phyloP scores from a whole-genome alignment of 2,888 invertebrate species.

The Melitaea athalia region DNA sequence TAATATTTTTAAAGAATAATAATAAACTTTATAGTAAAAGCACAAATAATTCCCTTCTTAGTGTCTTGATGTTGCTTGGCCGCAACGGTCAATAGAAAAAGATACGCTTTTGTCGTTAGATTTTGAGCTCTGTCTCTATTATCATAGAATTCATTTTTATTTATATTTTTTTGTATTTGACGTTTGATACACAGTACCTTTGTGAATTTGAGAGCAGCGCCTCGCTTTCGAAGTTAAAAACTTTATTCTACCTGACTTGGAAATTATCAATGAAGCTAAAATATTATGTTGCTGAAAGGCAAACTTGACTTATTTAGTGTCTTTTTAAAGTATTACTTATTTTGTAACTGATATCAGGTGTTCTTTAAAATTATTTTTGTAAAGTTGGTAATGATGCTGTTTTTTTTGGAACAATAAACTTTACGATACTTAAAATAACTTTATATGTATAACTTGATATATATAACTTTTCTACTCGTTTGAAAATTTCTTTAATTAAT shows the following conservation, averaged over 20 bases:
- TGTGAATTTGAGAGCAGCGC: conserved; percentile 41
- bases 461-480: too few relatives aligned
- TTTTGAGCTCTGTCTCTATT: conserved; percentile 9
- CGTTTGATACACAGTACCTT: conserved; percentile 33
- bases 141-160: conserved; percentile 19
- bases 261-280: conserved; percentile 34
- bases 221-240: conserved; percentile 36
- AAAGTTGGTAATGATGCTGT: background rate
- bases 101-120: background rate
- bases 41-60: conserved; percentile 14
- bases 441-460: too few relatives aligned
- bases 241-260: conserved; percentile 36
- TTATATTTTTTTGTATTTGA: conserved; percentile 3
- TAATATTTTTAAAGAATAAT: background rate
- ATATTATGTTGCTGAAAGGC: conserved; percentile 33
- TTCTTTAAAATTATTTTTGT: background rate
- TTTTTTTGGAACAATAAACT: background rate
- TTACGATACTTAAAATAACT: too few relatives aligned
- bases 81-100: conserved; percentile 4
- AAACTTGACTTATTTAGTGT: conserved; percentile 27
- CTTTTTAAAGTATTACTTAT: conserved; percentile 8
- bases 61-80: conserved; percentile 7
- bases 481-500: too few relatives aligned
- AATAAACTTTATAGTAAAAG: conserved; percentile 6
- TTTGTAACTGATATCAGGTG: background rate